Evolutionary conservation across 2,113 vertebrate genomes (phyloP), one percentile per base, ranked within the genome.

Genomic region (Notechis scutatus): DNA sequence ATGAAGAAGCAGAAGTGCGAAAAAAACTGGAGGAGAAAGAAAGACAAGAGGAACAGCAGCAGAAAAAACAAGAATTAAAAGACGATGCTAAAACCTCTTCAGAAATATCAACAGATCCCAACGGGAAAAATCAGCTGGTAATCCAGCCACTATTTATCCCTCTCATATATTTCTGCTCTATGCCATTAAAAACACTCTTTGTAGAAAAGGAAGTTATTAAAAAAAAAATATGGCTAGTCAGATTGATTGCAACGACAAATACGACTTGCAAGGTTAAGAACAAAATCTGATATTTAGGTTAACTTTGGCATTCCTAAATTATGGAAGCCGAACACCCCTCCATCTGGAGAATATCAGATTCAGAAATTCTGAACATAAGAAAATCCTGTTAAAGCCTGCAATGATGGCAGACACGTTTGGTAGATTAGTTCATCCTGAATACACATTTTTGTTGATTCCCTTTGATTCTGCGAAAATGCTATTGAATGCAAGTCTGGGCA

Each of bases 1-100:
- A 99, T 14, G 99, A 99, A 95, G 99, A 99, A 97, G 98, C 98
- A 50, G 99, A 99, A 96, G 99, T 99, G 93, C 97, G 99, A n/a
- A 99, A 99, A 95, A 98, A 98, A 92, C 98, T 99, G 55, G 99
- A 99, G 96, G 99, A 99, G 96, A 98, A 97, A 91, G 99, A 99
- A 90, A 98, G 97, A 92, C 97, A 97, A 92, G 98, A 99, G 94
- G 98, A 99, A 93, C 98, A 98, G 90, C 98, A 98, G 94, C 98
- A 95, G 94, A 98, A 94, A 94, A 98, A 98, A 93, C 98, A 98
- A 92, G 97, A 97, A 54, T 96, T 93, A 85, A 97, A 96, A 97
- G 97, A 97, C 23, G 97, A 97, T 61, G 98, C 97, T 91, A 97
- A 96, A 95, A 96, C 93, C 29, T 97, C 98, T 94, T 95, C 97